Base-by-base conservation (phyloP, 2,888 invertebrate genomes). In the Amorpha juglandis region DNA sequence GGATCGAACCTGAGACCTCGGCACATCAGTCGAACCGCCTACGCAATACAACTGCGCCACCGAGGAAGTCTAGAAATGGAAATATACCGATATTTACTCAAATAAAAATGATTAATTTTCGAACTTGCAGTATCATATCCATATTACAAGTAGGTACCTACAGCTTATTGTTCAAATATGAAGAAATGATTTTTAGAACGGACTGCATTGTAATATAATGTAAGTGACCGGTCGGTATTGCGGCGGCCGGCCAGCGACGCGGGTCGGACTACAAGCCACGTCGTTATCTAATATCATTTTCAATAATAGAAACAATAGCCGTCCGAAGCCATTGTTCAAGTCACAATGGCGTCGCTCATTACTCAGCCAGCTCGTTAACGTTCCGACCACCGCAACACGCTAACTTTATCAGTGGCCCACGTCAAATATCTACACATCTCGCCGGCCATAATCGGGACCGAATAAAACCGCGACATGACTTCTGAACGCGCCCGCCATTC, bases 361-460 rank as follows among this genome's bases (percentile, higher is more conserved):
- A 92, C 92, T 92, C 92, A 91, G 86, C 58, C 78, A 75, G 84
- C 90, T 92, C 92, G 92, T 92, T 92, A 92, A 87, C 86, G 89
- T 87, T 84, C 77, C 82, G 80, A 75, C 86, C 87, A 86, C 87
- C 84, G 86, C 88, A 83, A 86, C 88, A 90, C 89, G 88, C 90
- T 88, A 91, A 90, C 92, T 91, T 92, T 93, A 92, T 92, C 92
- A 91, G 91, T 79, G 79, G 80, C 78, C 78, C 82, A 87, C 86
- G 90, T 91, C 92, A 91, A 90, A 90, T 88, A 91, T 92, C 92
- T 91, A 77, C 86, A 81, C 88, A 91, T 91, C 91, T 88, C 85
- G 87, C 86, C 84, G 88, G 84, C 85, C 90, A 90, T 91, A 92
- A 91, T 90, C 89, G 89, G 81, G 74, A 71, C 77, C 75, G 74